Evolutionary conservation across 2,113 vertebrate genomes (phyloP), one percentile per base, ranked within the genome.

Genomic region (Phrynocephalus versicolor): DNA sequence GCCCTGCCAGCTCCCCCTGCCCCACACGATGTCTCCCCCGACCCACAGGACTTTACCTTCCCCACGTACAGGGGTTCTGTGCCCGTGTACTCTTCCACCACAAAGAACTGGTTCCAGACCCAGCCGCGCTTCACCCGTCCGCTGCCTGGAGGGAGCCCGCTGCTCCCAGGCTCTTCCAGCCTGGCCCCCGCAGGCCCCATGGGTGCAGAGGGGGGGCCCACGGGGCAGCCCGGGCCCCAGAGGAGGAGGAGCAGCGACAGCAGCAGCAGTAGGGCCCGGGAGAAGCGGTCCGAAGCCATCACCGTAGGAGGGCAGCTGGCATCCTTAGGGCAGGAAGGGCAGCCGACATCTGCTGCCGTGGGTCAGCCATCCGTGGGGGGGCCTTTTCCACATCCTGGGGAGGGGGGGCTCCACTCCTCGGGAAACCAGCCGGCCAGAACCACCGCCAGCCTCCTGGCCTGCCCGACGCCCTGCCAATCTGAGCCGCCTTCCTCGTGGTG

Each of bases 21-120:
- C 45, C 30, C 6, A 2, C 75, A 15, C 64, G 2, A 2, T 27
- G 2, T 9, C 77, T 35, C 37, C 77, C 45, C 1, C 64, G 60
- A 0, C 73, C 74, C 45, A 10, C 23, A 30, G 30, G 6, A 70
- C 89, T 91, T 96, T 98, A 99, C 99, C 99, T 99, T 99, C 92
- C 99, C 98, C 35, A 99, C 99, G 0, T 99, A 99, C 41, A 99
- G 97, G 0, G 98, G 99, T 89, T 99, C 99, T 0, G 98, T 99
- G 89, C 99, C 99, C 0, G 99, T 99, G 96, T 99, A 99, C 94
- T 99, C 99, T 92, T 99, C 99, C 94, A 99, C 99, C 92, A 99
- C 98, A 82, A 99, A 99, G 95, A 99, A 99, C 85, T 99, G 99
- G 92, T 99, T 99, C 99, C 99, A 99, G 87, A 99, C 99, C 99